Base-by-base conservation (phyloP, 1,140 invertebrate species). In the Drosophila willistoni region DNA sequence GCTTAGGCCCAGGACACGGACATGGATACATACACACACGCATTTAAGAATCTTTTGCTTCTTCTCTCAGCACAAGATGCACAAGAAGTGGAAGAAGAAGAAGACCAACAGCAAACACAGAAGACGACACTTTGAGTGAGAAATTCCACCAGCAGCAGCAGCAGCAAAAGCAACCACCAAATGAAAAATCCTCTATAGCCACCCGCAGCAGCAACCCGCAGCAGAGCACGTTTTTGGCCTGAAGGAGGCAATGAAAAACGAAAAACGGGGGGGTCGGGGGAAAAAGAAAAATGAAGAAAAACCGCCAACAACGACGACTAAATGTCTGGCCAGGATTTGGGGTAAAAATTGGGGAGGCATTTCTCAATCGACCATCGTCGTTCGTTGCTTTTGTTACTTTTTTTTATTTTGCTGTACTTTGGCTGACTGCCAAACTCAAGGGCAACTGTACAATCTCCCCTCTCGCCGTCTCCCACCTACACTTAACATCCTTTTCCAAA, bases 71-170 rank as follows among this genome's bases (percentile, higher is more conserved):
- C 74, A 68, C 64, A 36, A 29, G 1, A 62, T 74, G 64, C 39
- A 57, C 47, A 56, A 66, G 41, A 54, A 71, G 34, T 47, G 62
- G 41, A 54, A 71, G 34, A 55, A 71, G 41, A 69, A 73, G 64
- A 79, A 22, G 25, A 19, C 33, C 36, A 68, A 17, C 7, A 39
- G 67, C 39, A 34, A 7, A 67, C n/a, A 36, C 17, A 44, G 17
- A 44, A 10, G 9, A 34, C 47, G 51, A 70, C 42, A 63, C 47
- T 65, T 54, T 17, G 51, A 76, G 70, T 68, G 74, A 77, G 62
- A 81, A 84, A 84, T 84, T 73, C 74, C 73, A 77, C 73, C 75
- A 72, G 71, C 77, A 67, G 44, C 29, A 73, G 22, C 57, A 56
- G 33, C 64, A 63, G 39, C 44, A 61, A 55, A 54, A 71, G 70